Percentiles rank a stretch among this genome's conserved stretches.
phyloP scores from a whole-genome alignment of 2,888 invertebrate species.

The Merodon equestris region DNA sequence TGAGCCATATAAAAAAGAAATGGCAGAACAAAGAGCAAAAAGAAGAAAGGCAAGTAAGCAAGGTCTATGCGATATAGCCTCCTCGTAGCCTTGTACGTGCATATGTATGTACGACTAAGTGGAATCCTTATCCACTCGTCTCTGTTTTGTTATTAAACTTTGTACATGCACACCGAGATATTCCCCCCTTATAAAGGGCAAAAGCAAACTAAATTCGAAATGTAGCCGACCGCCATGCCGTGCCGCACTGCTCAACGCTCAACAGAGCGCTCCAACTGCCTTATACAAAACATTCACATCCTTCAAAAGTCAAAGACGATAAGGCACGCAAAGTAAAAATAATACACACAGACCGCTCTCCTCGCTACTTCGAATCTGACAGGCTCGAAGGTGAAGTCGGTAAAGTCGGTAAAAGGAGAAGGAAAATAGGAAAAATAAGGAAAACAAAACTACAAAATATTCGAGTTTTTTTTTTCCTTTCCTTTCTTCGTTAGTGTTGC shows the following conservation, averaged over 20 bases:
- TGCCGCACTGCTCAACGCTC: constrained; percentile 29
- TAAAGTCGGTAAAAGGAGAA: constrained; percentile 36
- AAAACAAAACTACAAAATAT: constrained; percentile 7
- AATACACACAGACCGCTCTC: constrained; percentile 39
- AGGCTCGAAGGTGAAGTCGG: constrained; percentile 43
- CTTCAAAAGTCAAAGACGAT: constrained; percentile 68
- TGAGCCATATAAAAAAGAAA: constrained; percentile 55
- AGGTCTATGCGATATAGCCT: too few species aligned
- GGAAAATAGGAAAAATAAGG: background rate
- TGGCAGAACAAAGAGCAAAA: too few species aligned
- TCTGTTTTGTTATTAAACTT: constrained; percentile 64
- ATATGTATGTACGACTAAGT: constrained; percentile 14
- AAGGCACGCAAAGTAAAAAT: constrained; percentile 69
- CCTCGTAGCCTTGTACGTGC: too few species aligned
- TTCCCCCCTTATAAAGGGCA: constrained; percentile 29
- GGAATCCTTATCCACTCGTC: constrained; percentile 61
- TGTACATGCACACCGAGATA: constrained; percentile 10
- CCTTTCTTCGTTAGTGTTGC: too few species aligned
- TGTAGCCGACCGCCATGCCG: constrained; percentile 22
- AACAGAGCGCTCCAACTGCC: constrained; percentile 32
- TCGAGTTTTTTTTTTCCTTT: too few species aligned
- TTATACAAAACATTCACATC: constrained; percentile 53
- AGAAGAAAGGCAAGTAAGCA: too few species aligned
- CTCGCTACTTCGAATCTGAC: constrained; percentile 29
- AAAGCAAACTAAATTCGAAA: too few species aligned